Conservation (phyloP, 1,140 invertebrate species). For the Drosophila sulfurigaster region DNA sequence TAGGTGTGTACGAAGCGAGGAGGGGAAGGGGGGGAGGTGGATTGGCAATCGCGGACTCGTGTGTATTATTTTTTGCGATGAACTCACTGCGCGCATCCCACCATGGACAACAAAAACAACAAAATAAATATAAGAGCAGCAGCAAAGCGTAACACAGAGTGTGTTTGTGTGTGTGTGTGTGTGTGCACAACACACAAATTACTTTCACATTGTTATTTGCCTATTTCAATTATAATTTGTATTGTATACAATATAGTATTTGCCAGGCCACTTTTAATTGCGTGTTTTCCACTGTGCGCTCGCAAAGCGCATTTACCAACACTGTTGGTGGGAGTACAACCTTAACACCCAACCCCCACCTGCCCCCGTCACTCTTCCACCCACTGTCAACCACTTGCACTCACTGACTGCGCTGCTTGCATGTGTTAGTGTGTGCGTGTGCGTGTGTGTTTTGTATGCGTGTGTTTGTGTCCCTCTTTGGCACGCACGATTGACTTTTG, state of each 20-base stretch:
- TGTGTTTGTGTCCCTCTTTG: conserved; percentile 43
- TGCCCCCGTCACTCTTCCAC: not conserved
- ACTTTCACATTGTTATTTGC: conserved; percentile 73
- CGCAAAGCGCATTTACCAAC: conserved; percentile 45
- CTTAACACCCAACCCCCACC: conserved; percentile 20
- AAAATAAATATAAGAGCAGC: conserved; percentile 43
- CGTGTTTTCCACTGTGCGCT: conserved; percentile 24
- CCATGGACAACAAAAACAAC: conserved; percentile 65
- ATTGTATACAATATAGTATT: conserved; percentile 15
- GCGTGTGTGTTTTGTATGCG: conserved; percentile 4
- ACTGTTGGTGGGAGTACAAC: conserved; percentile 46
- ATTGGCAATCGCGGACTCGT: conserved; percentile 42
- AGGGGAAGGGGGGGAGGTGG: not conserved
- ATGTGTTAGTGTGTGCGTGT: conserved; percentile 12
- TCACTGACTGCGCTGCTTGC: conserved; percentile 47
- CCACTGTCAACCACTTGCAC: conserved; percentile 70
- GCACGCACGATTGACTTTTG: conserved; percentile 63
- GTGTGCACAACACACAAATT: conserved; percentile 58
- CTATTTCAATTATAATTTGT: conserved; percentile 34
- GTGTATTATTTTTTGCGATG: conserved; percentile 82
- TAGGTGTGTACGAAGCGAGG: conserved; percentile 9
- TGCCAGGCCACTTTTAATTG: conserved; percentile 17
- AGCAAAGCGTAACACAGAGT: conserved; percentile 48
- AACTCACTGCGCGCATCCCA: conserved; percentile 76
- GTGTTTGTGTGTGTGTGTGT: conserved; percentile 21